Evolutionary conservation across 2,797 vertebrate species (phyloP), one percentile per base, ranked within the genome.

Genomic region (Cryptoblepharus egeriae): DNA sequence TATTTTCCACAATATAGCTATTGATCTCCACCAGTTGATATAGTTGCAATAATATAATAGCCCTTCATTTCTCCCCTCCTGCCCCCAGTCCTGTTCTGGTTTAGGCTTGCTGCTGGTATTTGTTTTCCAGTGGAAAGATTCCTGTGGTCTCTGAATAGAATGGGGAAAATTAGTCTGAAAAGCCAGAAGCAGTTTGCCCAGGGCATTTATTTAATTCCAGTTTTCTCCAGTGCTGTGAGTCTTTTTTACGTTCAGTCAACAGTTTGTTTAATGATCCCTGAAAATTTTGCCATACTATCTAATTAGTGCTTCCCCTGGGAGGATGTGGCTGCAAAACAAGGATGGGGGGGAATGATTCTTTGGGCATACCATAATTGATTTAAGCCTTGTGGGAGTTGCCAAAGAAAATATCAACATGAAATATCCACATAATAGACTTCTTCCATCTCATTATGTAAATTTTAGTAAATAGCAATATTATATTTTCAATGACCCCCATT

Each of bases 271-370:
- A 87, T 75, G 82, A 91, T 83, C 85, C 83, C 87, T 86, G 82
- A 90, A 92, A 82, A 85, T 85, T 57, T 85, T 60, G 84, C 73
- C 20, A 64, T 88, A 90, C 35, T 79, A 12, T 88, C 88, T 88
- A 86, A 85, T 81, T 85, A 88, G 58, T 74, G 20, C 77, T 87
- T 91, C 68, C 86, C 73, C 52, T 78, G 65, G 60, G 75, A 93
- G 69, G 20, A 86, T 72, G 42, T 57, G 12, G 42, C n/a, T 24
- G 57, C 49, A 49, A 77, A 49, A 0, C 2, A n/a, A 26, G 60
- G 80, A 85, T 82, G 1, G 1, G 35, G 1, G 35, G 42, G 75
- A 78, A 85, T 24, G n/a, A 79, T 77, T 82, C 1, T 74, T 85
- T 87, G 42, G n/a, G 18, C 49, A 65, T 4, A 30, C 22, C 74